Evolutionary conservation across 2,888 invertebrate species (phyloP).

Genomic region (Conus canariensis): DNA sequence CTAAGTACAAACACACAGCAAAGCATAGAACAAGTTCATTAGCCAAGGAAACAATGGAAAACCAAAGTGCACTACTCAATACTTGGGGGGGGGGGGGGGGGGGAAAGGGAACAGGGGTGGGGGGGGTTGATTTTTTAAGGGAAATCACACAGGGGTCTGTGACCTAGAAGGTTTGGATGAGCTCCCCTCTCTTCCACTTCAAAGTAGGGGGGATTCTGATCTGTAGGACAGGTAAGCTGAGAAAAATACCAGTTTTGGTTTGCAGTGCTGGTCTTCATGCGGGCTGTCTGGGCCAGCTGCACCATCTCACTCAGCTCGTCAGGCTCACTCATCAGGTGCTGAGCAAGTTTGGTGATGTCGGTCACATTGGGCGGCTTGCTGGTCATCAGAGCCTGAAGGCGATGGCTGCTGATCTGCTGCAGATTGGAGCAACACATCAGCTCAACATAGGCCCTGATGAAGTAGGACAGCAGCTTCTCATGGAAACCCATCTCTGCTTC

Average conservation of each 20-base stretch:
- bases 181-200: too few species aligned
- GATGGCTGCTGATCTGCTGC: constrained; percentile 31
- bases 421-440: constrained; percentile 47
- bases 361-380: not conserved
- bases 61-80: too few species aligned
- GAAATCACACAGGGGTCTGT: too few species aligned
- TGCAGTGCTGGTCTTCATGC: constrained; percentile 1
- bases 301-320: constrained; percentile 47
- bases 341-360: constrained; percentile 31
- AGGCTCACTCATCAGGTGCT: constrained; percentile 41
- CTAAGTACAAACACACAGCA: too few species aligned
- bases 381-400: not conserved
- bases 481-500: constrained; percentile 56
- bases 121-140: too few species aligned
- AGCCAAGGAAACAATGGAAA: too few species aligned
- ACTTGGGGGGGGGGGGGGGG: too few species aligned
- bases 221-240: too few species aligned
- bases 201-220: too few species aligned
- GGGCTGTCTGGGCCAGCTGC: constrained; percentile 33
- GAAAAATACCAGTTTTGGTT: not conserved
- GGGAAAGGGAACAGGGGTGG: too few species aligned
- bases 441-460: constrained; percentile 61
- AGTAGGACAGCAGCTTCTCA: constrained; percentile 58
- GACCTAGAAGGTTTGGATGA: too few species aligned
- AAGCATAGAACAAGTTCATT: too few species aligned